These are phyloP conservation scores for Campoletis sonorensis DNA, from an alignment of 1,140 invertebrate genomes.

Conservation along the genomic window DNA sequence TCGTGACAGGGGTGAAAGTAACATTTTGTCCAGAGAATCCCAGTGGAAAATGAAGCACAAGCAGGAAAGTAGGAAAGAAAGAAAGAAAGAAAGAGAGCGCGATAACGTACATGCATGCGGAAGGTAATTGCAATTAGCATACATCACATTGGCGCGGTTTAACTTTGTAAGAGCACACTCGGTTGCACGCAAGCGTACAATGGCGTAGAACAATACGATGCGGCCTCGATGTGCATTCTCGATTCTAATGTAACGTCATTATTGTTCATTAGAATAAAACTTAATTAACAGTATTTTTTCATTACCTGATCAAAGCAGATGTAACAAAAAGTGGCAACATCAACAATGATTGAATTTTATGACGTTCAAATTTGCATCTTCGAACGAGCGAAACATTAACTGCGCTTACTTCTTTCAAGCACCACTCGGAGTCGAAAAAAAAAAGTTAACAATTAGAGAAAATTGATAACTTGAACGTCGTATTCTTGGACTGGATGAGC, in stretches of 20 bases:
- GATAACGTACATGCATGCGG: slow-evolving; percentile 68
- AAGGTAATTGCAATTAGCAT: slow-evolving; percentile 75
- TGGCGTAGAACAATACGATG: slow-evolving; percentile 32
- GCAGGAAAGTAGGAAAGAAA: no score
- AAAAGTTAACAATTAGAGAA: no score
- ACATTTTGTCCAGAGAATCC: not conserved
- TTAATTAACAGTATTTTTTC: no score
- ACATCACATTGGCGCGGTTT: slow-evolving; percentile 67
- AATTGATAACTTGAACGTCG: no score
- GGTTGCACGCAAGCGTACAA: slow-evolving; percentile 58
- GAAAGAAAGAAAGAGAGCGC: slow-evolving; percentile 21
- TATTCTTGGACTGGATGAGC: no score
- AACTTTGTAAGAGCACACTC: slow-evolving; percentile 26
- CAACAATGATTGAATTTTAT: no score
- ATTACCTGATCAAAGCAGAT: no score
- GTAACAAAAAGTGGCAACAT: no score
- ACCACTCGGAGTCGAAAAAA: no score
- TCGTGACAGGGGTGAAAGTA: slow-evolving; percentile 57
- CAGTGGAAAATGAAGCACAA: slow-evolving; percentile 4
- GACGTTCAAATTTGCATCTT: no score
- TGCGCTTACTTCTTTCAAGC: no score
- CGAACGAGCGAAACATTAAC: no score
- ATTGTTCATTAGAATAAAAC: not conserved
- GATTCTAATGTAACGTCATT: not conserved
- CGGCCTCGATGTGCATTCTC: not conserved